phyloP scores from a whole-genome alignment of 2,797 vertebrate genomes.

The Pangasius larnaudii region DNA sequence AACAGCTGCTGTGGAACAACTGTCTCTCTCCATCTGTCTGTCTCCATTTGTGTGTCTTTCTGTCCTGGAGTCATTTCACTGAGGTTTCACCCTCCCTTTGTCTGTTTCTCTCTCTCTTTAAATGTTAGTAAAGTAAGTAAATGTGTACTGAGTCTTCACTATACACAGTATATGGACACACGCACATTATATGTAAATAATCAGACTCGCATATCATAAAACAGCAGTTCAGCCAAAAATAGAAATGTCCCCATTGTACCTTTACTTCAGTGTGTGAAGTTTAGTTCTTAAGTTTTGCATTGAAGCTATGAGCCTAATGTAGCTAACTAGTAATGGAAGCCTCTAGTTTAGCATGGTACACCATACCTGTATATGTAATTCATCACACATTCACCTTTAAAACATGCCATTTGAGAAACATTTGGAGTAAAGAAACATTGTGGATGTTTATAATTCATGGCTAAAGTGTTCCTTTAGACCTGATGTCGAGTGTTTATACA shows the following conservation, averaged over 20 bases:
- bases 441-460: not conserved
- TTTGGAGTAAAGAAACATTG: not conserved
- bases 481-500: not conserved
- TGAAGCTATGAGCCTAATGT: not conserved
- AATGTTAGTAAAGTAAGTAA: not conserved
- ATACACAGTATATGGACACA: not conserved
- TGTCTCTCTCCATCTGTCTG: slow-evolving; percentile 22
- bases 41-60: slow-evolving; percentile 12
- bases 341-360: not conserved
- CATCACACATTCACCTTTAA: not conserved
- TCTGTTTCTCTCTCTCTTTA: not conserved
- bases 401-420: too few species aligned
- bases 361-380: too few species aligned
- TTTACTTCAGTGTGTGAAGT: not conserved
- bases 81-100: not conserved
- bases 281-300: not conserved
- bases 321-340: not conserved
- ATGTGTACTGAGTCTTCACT: not conserved
- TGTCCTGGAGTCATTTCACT: slow-evolving; percentile 9
- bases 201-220: not conserved
- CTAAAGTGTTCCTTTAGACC: not conserved
- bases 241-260: not conserved
- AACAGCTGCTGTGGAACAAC: slow-evolving; percentile 27
- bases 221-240: not conserved
- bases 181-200: not conserved